Conservation (phyloP, 2,888 invertebrate genomes). For the Trachelus tabidus region DNA sequence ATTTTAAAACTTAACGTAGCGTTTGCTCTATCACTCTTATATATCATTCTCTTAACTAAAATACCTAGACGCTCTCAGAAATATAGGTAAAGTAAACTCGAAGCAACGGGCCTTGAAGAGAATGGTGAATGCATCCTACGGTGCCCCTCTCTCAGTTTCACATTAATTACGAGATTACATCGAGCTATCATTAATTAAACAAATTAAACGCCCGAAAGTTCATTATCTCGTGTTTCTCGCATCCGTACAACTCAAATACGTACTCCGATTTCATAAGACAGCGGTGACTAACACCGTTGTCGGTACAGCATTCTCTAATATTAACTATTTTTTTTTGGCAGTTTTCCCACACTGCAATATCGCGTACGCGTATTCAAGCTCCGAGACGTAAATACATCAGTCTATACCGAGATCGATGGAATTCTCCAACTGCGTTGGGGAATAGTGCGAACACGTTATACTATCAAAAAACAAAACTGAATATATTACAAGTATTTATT, state of each 20-base stretch:
- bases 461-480: not conserved
- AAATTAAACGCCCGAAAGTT: not conserved
- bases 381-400: not conserved
- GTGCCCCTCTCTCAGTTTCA: not conserved
- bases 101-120: constrained; percentile 23
- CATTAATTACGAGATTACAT: not conserved
- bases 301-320: not conserved
- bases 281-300: not conserved
- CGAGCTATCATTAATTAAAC: not conserved
- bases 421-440: not conserved
- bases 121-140: constrained; percentile 3
- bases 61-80: constrained; percentile 24
- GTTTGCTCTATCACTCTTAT: constrained; percentile 24
- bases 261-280: not conserved
- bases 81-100: constrained; percentile 9
- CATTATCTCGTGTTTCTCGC: not conserved
- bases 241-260: not conserved
- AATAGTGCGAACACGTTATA: not conserved
- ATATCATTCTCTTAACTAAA: constrained; percentile 28
- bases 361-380: not conserved
- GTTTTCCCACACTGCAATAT: not conserved
- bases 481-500: not conserved
- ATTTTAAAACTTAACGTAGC: constrained; percentile 28
- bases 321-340: not conserved
- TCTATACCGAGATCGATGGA: not conserved